These are phyloP conservation scores for Sebastes diaconus DNA, from an alignment of 2,797 vertebrate species.

Conservation along the genomic window DNA sequence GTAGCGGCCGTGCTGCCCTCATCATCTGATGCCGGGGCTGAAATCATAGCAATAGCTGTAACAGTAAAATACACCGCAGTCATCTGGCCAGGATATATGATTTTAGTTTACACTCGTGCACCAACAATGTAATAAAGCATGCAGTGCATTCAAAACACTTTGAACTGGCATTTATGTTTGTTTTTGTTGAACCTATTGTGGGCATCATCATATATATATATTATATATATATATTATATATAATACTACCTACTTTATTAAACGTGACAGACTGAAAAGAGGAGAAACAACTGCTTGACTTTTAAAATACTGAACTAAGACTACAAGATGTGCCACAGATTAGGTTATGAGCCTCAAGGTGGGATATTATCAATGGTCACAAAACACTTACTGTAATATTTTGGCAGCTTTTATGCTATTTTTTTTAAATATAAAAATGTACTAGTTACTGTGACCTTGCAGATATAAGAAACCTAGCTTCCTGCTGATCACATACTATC, in stretches of 20 bases:
- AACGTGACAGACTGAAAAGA: neutral
- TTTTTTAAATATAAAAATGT: neutral
- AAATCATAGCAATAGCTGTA: constrained; percentile 97
- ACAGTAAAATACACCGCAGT: constrained; percentile 89
- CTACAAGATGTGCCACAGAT: neutral
- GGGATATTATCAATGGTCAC: neutral
- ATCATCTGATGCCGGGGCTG: constrained; percentile 99
- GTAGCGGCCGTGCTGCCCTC: constrained; percentile 99
- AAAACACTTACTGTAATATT: neutral
- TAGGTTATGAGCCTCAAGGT: neutral
- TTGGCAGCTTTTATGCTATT: neutral
- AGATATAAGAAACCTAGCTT: constrained; percentile 4
- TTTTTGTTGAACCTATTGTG: neutral
- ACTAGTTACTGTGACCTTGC: neutral
- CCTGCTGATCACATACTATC: neutral
- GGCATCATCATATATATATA: neutral
- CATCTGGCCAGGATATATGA: constrained; percentile 64
- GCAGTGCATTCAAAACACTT: constrained; percentile 12
- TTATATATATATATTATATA: neutral
- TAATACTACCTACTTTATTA: neutral
- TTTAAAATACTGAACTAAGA: neutral
- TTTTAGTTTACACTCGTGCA: constrained; percentile 40
- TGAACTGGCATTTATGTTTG: neutral
- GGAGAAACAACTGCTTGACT: neutral
- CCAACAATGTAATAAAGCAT: constrained; percentile 34